A percentile compares a stretch with the other conserved stretches of the same genome.
Evolutionary conservation across 2,797 vertebrate species (phyloP).

Genomic region (Rhabdomys pumilio): DNA sequence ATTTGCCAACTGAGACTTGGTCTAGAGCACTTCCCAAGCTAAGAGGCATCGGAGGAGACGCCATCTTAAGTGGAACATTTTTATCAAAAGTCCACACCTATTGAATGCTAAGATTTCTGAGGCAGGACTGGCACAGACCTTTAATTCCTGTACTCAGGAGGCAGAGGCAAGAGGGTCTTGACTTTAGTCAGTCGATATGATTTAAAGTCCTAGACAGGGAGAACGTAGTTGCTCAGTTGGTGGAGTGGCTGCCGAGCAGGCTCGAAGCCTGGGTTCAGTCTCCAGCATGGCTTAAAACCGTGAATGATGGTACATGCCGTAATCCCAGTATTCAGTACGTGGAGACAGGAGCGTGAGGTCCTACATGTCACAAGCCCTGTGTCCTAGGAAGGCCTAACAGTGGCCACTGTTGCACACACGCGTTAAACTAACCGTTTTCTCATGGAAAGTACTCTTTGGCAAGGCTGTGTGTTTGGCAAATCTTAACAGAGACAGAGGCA

Average conservation of each 20-base stretch:
- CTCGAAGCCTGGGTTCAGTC: not conserved
- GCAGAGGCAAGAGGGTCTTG: not conserved
- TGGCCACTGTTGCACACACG: not conserved
- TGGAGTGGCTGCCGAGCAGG: not conserved
- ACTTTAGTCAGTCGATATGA: not conserved
- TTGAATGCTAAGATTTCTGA: not conserved
- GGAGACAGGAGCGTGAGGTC: not conserved
- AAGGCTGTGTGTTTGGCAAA: no score
- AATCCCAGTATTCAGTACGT: not conserved
- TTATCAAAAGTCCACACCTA: not conserved
- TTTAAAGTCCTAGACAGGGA: not conserved
- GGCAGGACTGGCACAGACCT: not conserved
- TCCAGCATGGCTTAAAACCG: not conserved
- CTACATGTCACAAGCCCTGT: not conserved
- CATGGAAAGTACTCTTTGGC: not conserved
- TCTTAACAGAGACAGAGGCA: no score
- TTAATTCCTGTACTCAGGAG: no score
- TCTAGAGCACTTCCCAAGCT: not conserved
- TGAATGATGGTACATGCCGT: no score
- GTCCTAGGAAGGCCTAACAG: not conserved
- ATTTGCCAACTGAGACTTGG: not conserved
- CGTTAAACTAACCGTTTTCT: not conserved
- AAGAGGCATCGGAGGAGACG: not conserved
- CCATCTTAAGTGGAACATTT: not conserved
- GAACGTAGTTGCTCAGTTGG: not conserved